Conservation (phyloP, 1,140 invertebrate genomes). For the Diachasmimorpha longicaudata region DNA sequence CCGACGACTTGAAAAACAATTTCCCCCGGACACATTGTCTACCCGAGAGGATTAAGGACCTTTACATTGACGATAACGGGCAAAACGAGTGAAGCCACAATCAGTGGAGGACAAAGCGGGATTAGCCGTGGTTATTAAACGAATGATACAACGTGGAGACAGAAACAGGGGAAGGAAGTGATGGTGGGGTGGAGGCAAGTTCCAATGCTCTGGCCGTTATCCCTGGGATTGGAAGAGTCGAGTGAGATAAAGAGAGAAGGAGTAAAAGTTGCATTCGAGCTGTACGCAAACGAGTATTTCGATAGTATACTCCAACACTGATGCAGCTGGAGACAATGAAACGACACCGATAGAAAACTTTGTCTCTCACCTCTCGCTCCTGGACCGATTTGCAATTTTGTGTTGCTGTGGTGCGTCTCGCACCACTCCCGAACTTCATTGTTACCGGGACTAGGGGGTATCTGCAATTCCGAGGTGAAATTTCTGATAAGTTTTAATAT, state of each 20-base stretch:
- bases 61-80: constrained; percentile 33
- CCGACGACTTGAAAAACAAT: constrained; percentile 34
- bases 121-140: constrained; percentile 43
- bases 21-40: constrained; percentile 34
- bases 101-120: constrained; percentile 40
- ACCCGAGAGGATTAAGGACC: constrained; percentile 32
- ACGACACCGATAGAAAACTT: constrained; percentile 35
- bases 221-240: constrained; percentile 2
- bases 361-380: constrained; percentile 18
- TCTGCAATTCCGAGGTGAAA: neutral
- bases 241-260: constrained; percentile 23
- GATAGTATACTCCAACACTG: constrained; percentile 28
- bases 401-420: neutral
- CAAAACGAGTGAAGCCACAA: constrained; percentile 34
- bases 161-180: neutral
- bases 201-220: constrained; percentile 26
- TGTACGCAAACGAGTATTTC: constrained; percentile 41
- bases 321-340: constrained; percentile 27
- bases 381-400: constrained; percentile 22
- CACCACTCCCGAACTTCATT: neutral
- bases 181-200: neutral
- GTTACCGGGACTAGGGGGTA: neutral
- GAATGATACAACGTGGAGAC: constrained; percentile 35
- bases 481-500: neutral
- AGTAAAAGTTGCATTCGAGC: constrained; percentile 7